phyloP scores from a whole-genome alignment of 2,797 vertebrate genomes.

The Clarias platycephalus region DNA sequence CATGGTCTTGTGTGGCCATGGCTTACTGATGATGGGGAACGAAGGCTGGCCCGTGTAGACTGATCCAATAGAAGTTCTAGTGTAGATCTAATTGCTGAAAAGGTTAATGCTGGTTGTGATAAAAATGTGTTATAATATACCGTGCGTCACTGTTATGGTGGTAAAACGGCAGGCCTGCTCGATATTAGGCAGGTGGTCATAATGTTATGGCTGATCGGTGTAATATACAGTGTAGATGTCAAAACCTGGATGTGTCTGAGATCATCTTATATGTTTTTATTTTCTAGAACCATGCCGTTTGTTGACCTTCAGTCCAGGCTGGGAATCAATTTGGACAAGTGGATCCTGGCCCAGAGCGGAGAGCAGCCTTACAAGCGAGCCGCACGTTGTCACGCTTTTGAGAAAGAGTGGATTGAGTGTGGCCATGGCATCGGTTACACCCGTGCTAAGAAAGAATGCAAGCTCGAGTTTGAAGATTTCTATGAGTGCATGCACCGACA shows the following conservation, averaged over 20 bases:
- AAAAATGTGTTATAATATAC: no score
- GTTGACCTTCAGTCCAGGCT: slow-evolving; percentile 78
- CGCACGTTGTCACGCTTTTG: slow-evolving; percentile 82
- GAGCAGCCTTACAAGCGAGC: slow-evolving; percentile 73
- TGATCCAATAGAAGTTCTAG: no score
- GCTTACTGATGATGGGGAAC: no score
- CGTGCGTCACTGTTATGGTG: no score
- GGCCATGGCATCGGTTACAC: slow-evolving; percentile 80
- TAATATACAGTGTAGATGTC: background rate
- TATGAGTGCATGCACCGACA: slow-evolving; percentile 80
- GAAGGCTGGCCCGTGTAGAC: no score
- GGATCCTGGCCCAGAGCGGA: slow-evolving; percentile 77
- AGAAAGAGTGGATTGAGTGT: slow-evolving; percentile 93
- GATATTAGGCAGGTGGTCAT: background rate
- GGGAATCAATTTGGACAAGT: slow-evolving; percentile 79
- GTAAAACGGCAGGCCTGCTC: no score
- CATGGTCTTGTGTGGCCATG: no score
- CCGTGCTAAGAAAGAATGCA: slow-evolving; percentile 83
- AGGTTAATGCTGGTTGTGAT: no score
- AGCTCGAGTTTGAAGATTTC: slow-evolving; percentile 85
- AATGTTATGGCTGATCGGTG: no score
- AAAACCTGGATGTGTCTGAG: background rate
- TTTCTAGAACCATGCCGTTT: slow-evolving; percentile 82
- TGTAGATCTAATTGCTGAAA: no score
- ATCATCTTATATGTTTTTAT: background rate